Conservation (phyloP, 2,888 invertebrate species). For the Drosophila maculinotata region DNA sequence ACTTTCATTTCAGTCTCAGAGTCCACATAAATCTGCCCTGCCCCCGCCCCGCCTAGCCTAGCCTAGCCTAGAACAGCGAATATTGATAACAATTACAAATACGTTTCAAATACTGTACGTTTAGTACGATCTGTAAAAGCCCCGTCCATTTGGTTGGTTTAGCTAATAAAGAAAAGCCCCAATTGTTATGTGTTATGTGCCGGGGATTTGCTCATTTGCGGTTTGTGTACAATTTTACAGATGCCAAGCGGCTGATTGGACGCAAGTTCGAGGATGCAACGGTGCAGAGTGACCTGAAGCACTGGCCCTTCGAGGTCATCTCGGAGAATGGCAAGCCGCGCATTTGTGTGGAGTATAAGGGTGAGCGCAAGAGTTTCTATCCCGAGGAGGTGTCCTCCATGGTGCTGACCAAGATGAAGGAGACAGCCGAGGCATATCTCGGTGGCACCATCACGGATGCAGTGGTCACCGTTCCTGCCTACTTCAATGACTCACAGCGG, state of each 20-base stretch:
- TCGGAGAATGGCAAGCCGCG: slow-evolving; percentile 93
- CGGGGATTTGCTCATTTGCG: neutral
- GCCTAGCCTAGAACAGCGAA: slow-evolving; percentile 54
- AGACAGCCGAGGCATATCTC: slow-evolving; percentile 90
- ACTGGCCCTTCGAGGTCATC: slow-evolving; percentile 96
- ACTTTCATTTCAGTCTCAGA: slow-evolving; percentile 77
- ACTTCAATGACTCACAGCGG: slow-evolving; percentile 91
- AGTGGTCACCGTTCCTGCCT: slow-evolving; percentile 93
- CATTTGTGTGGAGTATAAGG: slow-evolving; percentile 94
- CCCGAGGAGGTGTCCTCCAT: slow-evolving; percentile 97
- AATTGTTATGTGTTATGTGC: slow-evolving; percentile 11
- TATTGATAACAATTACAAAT: too few relatives aligned
- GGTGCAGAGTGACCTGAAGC: slow-evolving; percentile 97
- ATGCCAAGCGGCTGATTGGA: slow-evolving; percentile 98
- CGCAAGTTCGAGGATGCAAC: slow-evolving; percentile 94
- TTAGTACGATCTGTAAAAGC: slow-evolving; percentile 42
- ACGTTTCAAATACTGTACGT: slow-evolving; percentile 21
- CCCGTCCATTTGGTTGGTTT: slow-evolving; percentile 49
- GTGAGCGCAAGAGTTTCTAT: slow-evolving; percentile 94
- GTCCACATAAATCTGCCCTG: slow-evolving; percentile 62
- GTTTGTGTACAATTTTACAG: slow-evolving; percentile 83
- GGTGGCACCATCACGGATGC: slow-evolving; percentile 89
- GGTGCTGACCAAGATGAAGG: slow-evolving; percentile 97
- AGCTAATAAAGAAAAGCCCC: slow-evolving; percentile 62
- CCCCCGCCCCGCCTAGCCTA: slow-evolving; percentile 43